phyloP scores from a whole-genome alignment of 2,113 vertebrate genomes.

The Lagenorhynchus albirostris region DNA sequence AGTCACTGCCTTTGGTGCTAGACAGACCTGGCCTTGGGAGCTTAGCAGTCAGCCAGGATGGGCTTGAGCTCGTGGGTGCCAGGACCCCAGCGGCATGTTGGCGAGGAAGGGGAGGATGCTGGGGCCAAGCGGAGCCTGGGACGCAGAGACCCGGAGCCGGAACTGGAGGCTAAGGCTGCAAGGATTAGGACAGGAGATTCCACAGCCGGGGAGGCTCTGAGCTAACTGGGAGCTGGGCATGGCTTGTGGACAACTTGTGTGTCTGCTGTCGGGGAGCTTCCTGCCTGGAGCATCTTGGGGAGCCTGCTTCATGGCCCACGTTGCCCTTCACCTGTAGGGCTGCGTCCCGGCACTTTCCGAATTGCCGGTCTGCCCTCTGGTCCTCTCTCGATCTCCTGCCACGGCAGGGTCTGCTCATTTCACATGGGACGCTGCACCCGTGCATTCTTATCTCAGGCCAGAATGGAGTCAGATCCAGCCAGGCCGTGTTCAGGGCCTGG shows the following conservation, averaged over 20 bases:
- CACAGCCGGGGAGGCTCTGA: not conserved
- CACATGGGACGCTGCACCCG: not conserved
- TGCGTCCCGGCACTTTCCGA: fast-evolving
- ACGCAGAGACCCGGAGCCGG: not conserved
- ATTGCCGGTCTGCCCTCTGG: not conserved
- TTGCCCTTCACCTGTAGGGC: not conserved
- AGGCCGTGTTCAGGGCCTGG: not conserved
- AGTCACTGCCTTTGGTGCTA: not conserved
- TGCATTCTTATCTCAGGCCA: not conserved
- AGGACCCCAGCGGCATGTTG: not conserved
- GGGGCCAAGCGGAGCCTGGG: not conserved
- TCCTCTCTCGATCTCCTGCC: not conserved
- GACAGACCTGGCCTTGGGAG: not conserved
- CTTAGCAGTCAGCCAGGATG: not conserved
- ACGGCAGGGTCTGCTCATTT: not conserved
- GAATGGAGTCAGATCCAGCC: conserved; percentile 29
- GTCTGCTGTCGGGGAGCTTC: not conserved
- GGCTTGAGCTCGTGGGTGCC: not conserved
- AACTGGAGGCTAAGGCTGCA: not conserved
- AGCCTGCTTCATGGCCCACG: not conserved
- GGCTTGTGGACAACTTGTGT: not conserved
- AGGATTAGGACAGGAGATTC: no score
- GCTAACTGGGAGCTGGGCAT: not conserved
- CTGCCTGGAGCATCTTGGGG: not conserved
- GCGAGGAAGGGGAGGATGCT: not conserved